Percentiles rank a stretch among this genome's conserved stretches.
phyloP scores from a whole-genome alignment of 2,113 vertebrate species.

The Gnathonemus echidnorhynchus region DNA sequence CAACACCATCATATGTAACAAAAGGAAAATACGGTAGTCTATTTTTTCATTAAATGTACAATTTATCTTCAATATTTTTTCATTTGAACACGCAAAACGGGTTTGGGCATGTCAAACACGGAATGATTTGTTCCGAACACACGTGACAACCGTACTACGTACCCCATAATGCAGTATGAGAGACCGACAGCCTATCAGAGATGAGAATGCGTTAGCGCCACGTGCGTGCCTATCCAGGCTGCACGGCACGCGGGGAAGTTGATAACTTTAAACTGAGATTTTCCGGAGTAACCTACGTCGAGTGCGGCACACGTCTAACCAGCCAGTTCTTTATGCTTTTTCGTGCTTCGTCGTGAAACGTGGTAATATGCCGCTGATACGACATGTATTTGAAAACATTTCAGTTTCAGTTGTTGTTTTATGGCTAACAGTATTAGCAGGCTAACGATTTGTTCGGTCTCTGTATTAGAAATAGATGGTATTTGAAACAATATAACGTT shows the following conservation, averaged over 20 bases:
- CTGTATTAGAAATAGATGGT: neutral
- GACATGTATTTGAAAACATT: neutral
- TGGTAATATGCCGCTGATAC: neutral
- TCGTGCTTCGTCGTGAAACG: neutral
- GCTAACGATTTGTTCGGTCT: neutral
- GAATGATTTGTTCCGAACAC: slow-evolving; percentile 2
- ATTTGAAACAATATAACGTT: neutral
- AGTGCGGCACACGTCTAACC: neutral
- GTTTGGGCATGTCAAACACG: neutral
- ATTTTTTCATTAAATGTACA: neutral
- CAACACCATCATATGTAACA: neutral
- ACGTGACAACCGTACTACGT: neutral
- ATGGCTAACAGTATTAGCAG: neutral
- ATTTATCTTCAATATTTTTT: neutral
- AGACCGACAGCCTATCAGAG: neutral
- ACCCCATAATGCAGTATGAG: neutral
- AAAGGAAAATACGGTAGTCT: neutral
- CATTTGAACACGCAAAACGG: neutral
- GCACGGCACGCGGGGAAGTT: slow-evolving; percentile 6
- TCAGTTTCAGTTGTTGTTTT: neutral
- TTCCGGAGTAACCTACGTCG: neutral
- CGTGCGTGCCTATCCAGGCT: neutral
- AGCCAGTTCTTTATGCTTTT: neutral
- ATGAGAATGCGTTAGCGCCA: neutral
- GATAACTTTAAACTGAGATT: neutral